Base-by-base conservation (phyloP, 1,140 invertebrate species). In the Saccostrea echinata region DNA sequence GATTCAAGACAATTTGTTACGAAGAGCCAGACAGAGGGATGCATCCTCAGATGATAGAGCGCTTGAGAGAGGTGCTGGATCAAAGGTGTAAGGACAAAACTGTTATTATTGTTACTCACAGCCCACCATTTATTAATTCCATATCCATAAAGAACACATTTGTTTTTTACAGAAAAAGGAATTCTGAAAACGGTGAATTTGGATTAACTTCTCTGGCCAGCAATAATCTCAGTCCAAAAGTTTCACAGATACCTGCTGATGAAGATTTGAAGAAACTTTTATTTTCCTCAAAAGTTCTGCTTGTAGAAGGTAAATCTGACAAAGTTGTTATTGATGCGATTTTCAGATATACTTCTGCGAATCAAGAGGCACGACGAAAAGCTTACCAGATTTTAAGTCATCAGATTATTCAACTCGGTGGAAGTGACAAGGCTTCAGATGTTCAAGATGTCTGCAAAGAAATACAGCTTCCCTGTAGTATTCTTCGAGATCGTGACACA, bases 1-100 rank as follows among this genome's bases (percentile, higher is more conserved):
- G 55, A 1, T n/a, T 27, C 2, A 30, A 76, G 43, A 88, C 87
- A 12, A 61, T 88, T 18, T 43, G 27, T 57, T 53, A 85, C 9
- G 83, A 88, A n/a, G 84, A 88, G n/a, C 87, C 87, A n/a, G 87
- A 88, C 9, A 81, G 83, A 52, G 87, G 84, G 24, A 88, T 88
- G 87, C 87, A 88, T 61, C 84, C 87, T 3, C 84, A 85, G 16
- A 88, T 88, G 87, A 85, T 88, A 21, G 43, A 35, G 18, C 76
- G 80, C 27, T n/a, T 88, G 52, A 24, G 71, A 61, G 53, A 85
- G n/a, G 76, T 84, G 30, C 43, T 84, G 24, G 2, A 81, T 30
- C 71, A 57, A 24, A 51, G 35, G 51, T n/a, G n/a, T 12, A 51
- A 85, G 12, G n/a, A 57, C 1, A 64, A 76, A 55, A 57, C 33